Evolutionary conservation across 2,888 invertebrate species (phyloP).

Genomic region (Lamellibrachia columna): DNA sequence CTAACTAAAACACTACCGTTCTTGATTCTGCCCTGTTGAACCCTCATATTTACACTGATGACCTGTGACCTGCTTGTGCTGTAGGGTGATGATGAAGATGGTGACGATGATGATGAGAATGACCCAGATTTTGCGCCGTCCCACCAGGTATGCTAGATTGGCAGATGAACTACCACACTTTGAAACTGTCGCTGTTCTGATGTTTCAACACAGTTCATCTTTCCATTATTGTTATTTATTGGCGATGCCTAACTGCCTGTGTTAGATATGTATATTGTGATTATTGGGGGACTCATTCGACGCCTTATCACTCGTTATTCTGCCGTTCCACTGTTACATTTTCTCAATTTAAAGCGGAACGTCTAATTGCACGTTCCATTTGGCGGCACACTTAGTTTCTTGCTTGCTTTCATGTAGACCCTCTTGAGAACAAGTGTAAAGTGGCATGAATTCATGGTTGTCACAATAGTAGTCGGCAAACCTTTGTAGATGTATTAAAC

Average conservation of each 20-base stretch:
- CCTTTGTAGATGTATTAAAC: neutral
- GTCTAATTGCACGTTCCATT: neutral
- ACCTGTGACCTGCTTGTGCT: neutral
- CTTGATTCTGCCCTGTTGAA: neutral
- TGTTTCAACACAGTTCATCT: neutral
- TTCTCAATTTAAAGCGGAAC: neutral
- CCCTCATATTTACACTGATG: neutral
- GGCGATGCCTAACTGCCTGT: neutral
- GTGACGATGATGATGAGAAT: neutral
- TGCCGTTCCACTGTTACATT: neutral
- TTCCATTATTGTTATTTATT: neutral
- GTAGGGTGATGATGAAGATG: neutral
- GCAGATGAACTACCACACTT: neutral
- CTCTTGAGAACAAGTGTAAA: neutral
- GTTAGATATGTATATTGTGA: neutral
- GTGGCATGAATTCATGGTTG: neutral
- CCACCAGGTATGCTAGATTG: slow-evolving; percentile 5
- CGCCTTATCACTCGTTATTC: neutral
- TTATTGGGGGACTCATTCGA: neutral
- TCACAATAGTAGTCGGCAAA: too few species aligned
- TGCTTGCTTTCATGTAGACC: neutral
- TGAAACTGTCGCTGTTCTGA: neutral
- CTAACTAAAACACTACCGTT: neutral
- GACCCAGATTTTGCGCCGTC: neutral
- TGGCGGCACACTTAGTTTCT: neutral